Conservation (phyloP, 2,888 invertebrate genomes). For the Patella ulyssiponensis region DNA sequence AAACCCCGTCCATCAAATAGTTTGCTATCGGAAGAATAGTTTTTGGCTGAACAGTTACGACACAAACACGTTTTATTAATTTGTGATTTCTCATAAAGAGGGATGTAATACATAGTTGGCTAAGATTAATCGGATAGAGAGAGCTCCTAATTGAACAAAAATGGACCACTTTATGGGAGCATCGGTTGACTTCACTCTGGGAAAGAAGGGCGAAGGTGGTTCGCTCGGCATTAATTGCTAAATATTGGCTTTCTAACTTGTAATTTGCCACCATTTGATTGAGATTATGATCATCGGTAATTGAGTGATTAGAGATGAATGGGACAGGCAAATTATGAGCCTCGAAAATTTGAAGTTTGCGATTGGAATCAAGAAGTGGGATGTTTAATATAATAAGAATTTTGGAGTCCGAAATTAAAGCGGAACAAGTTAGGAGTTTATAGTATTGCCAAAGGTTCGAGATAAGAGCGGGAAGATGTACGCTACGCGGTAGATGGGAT, state of each 20-base stretch:
- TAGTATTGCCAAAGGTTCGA: no score
- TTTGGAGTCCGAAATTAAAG: no score
- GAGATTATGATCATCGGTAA: not conserved
- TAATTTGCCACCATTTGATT: not conserved
- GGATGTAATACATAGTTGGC: not conserved
- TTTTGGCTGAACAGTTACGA: not conserved
- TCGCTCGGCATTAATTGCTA: no score
- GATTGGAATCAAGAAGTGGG: not conserved
- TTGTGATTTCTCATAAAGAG: not conserved
- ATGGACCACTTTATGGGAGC: not conserved
- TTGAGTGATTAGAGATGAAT: not conserved
- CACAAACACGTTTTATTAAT: not conserved
- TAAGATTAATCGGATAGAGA: not conserved
- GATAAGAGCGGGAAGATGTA: no score
- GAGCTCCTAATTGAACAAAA: not conserved
- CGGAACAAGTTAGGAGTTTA: no score
- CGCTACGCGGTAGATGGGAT: no score
- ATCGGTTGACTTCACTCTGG: not conserved
- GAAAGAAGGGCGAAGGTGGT: no score
- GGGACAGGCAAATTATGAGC: constrained; percentile 10
- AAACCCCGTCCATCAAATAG: no score
- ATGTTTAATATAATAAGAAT: not conserved
- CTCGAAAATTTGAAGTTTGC: not conserved
- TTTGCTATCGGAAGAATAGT: not conserved
- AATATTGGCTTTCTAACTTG: not conserved